Percentiles rank a stretch among this genome's conserved stretches.
Evolutionary conservation across 2,888 invertebrate species (phyloP).

Genomic region (Cancer borealis): DNA sequence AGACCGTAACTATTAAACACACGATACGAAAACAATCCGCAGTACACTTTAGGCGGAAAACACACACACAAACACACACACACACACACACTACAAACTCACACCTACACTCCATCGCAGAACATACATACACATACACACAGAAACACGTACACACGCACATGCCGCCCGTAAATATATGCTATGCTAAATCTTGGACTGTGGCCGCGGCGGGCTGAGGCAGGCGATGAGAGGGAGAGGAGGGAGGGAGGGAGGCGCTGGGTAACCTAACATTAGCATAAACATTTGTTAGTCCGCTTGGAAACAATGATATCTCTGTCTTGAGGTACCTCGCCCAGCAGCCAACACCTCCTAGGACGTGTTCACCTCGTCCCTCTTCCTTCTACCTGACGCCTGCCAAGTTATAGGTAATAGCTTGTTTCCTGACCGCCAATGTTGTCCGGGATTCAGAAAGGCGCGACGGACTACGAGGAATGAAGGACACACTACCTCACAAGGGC

Average conservation of each 20-base stretch:
- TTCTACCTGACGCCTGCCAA: neutral
- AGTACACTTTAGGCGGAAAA: too few species aligned
- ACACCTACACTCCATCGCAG: neutral
- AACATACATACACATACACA: slow-evolving; percentile 32
- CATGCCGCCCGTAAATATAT: neutral
- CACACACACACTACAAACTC: neutral
- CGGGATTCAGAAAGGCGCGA: neutral
- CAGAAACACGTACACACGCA: neutral
- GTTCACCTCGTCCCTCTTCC: slow-evolving; percentile 27
- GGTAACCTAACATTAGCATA: slow-evolving; percentile 54
- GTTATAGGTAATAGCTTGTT: neutral
- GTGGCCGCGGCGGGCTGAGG: neutral
- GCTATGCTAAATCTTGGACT: slow-evolving; percentile 12
- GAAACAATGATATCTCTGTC: slow-evolving; percentile 58
- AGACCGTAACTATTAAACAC: neutral
- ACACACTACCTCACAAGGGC: neutral
- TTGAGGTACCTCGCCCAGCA: slow-evolving; percentile 15
- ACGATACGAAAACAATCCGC: neutral
- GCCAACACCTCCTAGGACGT: neutral
- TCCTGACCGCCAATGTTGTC: neutral
- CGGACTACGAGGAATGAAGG: neutral
- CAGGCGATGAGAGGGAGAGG: neutral
- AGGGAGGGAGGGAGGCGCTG: neutral
- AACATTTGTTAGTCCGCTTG: slow-evolving; percentile 45
- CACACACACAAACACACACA: neutral